A percentile compares a stretch with the other conserved stretches of the same genome.
Conservation (phyloP, 2,888 invertebrate species). For the Itoplectis maculator region DNA sequence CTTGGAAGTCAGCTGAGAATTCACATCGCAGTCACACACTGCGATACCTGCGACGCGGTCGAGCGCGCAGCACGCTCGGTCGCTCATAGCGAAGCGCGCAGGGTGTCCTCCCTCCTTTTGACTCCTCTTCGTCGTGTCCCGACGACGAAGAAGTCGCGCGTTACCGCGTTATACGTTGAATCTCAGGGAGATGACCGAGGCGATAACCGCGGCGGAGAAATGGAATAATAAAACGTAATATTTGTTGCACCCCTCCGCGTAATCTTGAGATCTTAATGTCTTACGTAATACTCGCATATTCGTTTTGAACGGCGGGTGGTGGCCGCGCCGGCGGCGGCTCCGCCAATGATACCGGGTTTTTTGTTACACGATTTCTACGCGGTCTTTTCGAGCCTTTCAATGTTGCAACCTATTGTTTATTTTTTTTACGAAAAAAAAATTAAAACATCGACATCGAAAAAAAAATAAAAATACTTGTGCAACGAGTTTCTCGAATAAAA, state of each 20-base stretch:
- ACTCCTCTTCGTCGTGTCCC: slow-evolving; percentile 38
- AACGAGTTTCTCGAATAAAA: too few relatives aligned
- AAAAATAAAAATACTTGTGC: too few relatives aligned
- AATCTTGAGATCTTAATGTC: slow-evolving; percentile 77
- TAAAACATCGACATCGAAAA: too few relatives aligned
- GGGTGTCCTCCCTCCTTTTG: slow-evolving; percentile 30
- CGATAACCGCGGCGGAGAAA: slow-evolving; percentile 73
- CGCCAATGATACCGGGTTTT: too few relatives aligned
- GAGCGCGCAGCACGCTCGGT: slow-evolving; percentile 12
- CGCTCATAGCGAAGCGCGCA: slow-evolving; percentile 28
- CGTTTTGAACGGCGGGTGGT: slow-evolving; percentile 68
- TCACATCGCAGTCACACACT: slow-evolving; percentile 22
- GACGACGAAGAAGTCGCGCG: too few relatives aligned
- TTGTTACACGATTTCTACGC: slow-evolving; percentile 6
- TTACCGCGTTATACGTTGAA: too few relatives aligned
- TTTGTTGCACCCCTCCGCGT: slow-evolving; percentile 73
- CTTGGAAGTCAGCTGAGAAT: slow-evolving; percentile 7
- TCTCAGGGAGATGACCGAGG: slow-evolving; percentile 70
- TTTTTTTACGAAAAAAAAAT: too few relatives aligned
- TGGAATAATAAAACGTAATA: slow-evolving; percentile 78
- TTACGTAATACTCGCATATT: slow-evolving; percentile 77
- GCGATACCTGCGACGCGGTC: slow-evolving; percentile 27
- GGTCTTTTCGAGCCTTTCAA: too few relatives aligned
- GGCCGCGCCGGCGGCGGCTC: too few relatives aligned
- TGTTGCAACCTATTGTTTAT: too few relatives aligned